Evolutionary conservation across 2,113 vertebrate genomes (phyloP).

Genomic region (Balaeniceps rex): DNA sequence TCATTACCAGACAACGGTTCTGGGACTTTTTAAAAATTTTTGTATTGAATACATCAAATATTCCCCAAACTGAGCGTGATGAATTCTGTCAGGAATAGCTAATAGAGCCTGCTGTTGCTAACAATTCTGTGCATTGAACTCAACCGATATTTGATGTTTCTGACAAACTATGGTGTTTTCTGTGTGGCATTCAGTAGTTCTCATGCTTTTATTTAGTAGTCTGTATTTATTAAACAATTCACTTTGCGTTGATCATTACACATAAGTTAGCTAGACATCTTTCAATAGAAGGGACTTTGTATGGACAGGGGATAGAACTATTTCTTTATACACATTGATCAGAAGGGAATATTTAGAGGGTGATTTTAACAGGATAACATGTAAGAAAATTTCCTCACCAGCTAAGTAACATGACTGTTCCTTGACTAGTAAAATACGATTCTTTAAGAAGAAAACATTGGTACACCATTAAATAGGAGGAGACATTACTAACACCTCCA

Average conservation of each 20-base stretch:
- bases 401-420: background rate
- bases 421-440: background rate
- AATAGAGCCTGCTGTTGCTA: background rate
- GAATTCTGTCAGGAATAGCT: background rate
- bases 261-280: background rate
- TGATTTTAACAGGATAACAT: background rate
- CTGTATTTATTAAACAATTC: background rate
- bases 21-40: background rate
- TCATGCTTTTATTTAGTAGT: background rate
- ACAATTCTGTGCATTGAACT: background rate
- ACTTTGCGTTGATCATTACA: background rate
- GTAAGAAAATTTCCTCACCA: background rate
- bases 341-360: background rate
- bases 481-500: background rate
- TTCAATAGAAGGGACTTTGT: background rate
- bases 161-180: background rate
- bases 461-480: background rate
- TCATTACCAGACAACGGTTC: background rate
- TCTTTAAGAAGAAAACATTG: background rate
- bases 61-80: background rate
- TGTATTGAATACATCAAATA: background rate
- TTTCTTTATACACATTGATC: background rate
- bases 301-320: background rate
- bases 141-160: background rate
- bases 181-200: background rate